These are phyloP conservation scores for Choristoneura fumiferana DNA, from an alignment of 1,140 invertebrate species.

Conservation along the genomic window DNA sequence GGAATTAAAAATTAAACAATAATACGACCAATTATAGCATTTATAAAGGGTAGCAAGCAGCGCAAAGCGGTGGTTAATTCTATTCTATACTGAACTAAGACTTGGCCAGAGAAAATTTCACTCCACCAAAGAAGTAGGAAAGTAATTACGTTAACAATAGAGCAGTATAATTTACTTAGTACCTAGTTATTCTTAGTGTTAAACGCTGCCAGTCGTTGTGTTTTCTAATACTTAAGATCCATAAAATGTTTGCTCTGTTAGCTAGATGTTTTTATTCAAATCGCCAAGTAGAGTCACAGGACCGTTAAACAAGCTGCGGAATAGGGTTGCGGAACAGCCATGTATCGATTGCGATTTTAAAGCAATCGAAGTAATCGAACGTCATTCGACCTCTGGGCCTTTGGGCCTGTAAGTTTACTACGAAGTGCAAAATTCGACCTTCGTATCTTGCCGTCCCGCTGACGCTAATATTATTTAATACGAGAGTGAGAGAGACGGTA, in stretches of 20 bases:
- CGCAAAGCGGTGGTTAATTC: background rate
- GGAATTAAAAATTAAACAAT: no score
- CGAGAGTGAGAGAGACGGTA: no score
- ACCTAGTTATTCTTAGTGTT: conserved; percentile 5
- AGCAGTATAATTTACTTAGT: conserved; percentile 11
- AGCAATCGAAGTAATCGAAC: no score
- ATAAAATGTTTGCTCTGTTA: conserved; percentile 53
- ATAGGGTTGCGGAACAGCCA: conserved; percentile 1
- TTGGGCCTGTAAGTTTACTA: no score
- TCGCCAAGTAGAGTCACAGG: conserved; percentile 59
- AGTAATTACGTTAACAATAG: conserved; percentile 10
- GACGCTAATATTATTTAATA: no score
- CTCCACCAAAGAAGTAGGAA: background rate
- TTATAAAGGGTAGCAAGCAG: background rate
- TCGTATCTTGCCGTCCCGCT: no score
- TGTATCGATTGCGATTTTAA: background rate
- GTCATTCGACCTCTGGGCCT: background rate
- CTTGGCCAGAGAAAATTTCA: conserved; percentile 8
- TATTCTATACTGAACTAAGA: background rate
- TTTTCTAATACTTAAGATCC: conserved; percentile 47
- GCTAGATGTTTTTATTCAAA: conserved; percentile 59
- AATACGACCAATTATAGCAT: no score
- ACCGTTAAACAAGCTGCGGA: conserved; percentile 59
- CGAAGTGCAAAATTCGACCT: no score
- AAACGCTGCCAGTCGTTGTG: conserved; percentile 13